Conservation (phyloP, 2,888 invertebrate species). For the Eristalis pertinax region DNA sequence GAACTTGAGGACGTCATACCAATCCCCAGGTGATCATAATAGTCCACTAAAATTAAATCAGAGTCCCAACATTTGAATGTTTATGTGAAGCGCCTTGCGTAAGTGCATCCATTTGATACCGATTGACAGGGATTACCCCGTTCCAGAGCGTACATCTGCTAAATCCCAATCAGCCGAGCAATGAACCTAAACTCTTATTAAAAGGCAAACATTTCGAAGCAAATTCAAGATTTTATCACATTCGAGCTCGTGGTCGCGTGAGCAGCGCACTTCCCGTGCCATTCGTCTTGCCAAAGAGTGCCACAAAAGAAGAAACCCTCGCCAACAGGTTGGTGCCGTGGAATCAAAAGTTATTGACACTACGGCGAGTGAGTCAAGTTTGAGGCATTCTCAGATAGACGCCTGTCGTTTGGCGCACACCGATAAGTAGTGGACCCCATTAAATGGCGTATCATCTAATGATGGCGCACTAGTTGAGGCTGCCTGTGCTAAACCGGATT, state of each 20-base stretch:
- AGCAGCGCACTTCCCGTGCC: neutral
- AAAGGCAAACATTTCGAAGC: neutral
- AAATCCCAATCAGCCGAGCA: no score
- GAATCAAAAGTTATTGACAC: conserved; percentile 43
- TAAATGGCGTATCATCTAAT: conserved; percentile 21
- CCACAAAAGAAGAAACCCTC: neutral
- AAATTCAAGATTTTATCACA: neutral
- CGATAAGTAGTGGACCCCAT: conserved; percentile 28
- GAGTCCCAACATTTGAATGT: neutral
- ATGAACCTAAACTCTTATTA: no score
- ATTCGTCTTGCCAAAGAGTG: neutral
- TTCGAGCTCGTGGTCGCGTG: neutral
- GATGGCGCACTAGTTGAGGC: conserved; percentile 1
- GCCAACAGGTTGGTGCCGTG: neutral
- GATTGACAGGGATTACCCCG: neutral
- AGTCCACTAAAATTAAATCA: neutral
- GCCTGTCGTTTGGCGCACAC: conserved; percentile 12
- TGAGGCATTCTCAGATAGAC: neutral
- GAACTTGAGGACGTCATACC: neutral
- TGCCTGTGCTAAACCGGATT: conserved; percentile 15
- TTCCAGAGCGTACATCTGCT: neutral
- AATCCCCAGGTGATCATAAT: neutral
- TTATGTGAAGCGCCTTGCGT: neutral
- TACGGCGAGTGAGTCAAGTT: neutral
- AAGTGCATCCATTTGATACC: neutral